These are phyloP conservation scores for Lasioglossum leucozonium DNA, from an alignment of 2,888 invertebrate genomes.

Conservation along the genomic window DNA sequence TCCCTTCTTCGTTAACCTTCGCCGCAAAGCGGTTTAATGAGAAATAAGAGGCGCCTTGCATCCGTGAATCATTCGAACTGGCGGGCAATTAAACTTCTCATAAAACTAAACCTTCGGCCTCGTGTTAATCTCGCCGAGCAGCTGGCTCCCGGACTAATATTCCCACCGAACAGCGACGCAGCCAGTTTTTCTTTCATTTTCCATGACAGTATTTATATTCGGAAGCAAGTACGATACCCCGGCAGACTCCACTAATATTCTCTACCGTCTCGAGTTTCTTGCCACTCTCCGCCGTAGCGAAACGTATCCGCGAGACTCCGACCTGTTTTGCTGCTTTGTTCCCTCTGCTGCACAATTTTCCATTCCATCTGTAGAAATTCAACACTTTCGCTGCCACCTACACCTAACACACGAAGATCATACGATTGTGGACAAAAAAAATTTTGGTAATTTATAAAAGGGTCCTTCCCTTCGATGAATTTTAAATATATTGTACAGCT, in stretches of 20 bases:
- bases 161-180: neutral
- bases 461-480: too few relatives aligned
- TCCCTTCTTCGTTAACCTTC: conserved; percentile 48
- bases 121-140: conserved; percentile 13
- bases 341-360: too few relatives aligned
- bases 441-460: too few relatives aligned
- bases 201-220: neutral
- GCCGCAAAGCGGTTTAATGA: conserved; percentile 45
- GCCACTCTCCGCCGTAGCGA: neutral
- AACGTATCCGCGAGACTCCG: neutral
- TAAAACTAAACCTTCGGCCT: conserved; percentile 23
- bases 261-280: neutral
- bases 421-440: too few relatives aligned
- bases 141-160: conserved; percentile 14
- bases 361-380: neutral
- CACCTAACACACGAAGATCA: too few relatives aligned
- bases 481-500: too few relatives aligned
- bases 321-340: neutral
- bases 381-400: too few relatives aligned
- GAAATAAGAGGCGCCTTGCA: conserved; percentile 32
- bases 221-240: neutral
- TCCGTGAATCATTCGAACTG: conserved; percentile 22
- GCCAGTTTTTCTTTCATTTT: neutral
- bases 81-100: conserved; percentile 38
- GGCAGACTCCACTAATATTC: neutral